Percentiles rank a stretch among this genome's conserved stretches.
phyloP scores from a whole-genome alignment of 1,140 invertebrate genomes.

The Zaprionus taronus region DNA sequence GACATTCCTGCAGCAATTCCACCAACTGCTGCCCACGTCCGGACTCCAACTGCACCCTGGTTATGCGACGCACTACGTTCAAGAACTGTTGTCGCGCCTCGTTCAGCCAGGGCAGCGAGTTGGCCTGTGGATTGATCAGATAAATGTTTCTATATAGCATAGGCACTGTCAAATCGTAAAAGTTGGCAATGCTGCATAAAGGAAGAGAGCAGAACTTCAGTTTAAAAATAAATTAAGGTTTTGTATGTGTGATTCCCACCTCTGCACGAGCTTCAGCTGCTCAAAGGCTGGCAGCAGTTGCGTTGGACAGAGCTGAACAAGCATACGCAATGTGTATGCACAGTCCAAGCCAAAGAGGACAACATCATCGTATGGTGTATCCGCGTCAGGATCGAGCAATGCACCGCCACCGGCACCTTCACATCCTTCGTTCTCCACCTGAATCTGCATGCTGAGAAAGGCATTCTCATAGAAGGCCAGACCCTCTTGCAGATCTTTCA shows the following conservation, averaged over 20 bases:
- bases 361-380: slow-evolving; percentile 87
- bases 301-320: slow-evolving; percentile 87
- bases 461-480: slow-evolving; percentile 85
- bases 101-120: slow-evolving; percentile 82
- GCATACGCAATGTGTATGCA: slow-evolving; percentile 87
- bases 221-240: neutral
- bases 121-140: slow-evolving; percentile 60
- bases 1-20: slow-evolving; percentile 86
- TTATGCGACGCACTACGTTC: slow-evolving; percentile 76
- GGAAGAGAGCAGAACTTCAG: neutral
- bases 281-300: slow-evolving; percentile 73
- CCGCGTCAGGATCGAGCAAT: slow-evolving; percentile 55
- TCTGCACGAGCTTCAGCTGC: slow-evolving; percentile 69
- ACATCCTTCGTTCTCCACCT: slow-evolving; percentile 78
- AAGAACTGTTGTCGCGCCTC: slow-evolving; percentile 85
- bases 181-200: slow-evolving; percentile 86
- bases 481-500: slow-evolving; percentile 87
- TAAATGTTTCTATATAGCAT: slow-evolving; percentile 87
- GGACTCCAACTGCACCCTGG: slow-evolving; percentile 65
- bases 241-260: slow-evolving; percentile 29
- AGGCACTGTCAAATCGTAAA: slow-evolving; percentile 88
- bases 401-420: slow-evolving; percentile 75
- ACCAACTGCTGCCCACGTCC: slow-evolving; percentile 85
- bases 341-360: slow-evolving; percentile 90
- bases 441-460: slow-evolving; percentile 77